These are phyloP conservation scores for Muscicapa striata DNA, from an alignment of 2,797 vertebrate species.

Conservation along the genomic window DNA sequence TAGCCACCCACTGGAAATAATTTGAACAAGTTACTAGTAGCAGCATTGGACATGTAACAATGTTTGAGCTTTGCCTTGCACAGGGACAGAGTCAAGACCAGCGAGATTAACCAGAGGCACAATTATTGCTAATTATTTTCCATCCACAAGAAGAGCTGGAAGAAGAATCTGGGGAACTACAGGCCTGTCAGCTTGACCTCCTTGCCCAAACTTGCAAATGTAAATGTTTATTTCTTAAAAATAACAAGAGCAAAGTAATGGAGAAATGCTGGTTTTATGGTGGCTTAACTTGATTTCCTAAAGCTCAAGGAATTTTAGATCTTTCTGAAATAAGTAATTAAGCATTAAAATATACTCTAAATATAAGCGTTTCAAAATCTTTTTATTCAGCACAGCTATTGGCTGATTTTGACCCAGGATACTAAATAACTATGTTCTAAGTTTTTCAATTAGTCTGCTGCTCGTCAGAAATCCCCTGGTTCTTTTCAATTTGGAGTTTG, in stretches of 20 bases:
- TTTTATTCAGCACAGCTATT: not conserved
- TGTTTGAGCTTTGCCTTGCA: not conserved
- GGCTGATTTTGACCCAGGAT: not conserved
- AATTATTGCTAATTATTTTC: not conserved
- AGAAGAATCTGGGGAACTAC: not conserved
- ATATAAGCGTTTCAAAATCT: not conserved
- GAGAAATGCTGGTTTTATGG: not conserved
- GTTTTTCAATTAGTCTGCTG: not conserved
- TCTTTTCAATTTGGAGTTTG: not conserved
- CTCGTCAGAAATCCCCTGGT: not conserved
- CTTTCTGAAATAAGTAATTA: not conserved
- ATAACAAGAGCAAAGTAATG: not conserved
- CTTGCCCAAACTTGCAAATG: not conserved
- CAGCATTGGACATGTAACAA: not conserved
- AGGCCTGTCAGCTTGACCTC: not conserved
- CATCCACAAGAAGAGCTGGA: not conserved
- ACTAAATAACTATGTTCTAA: not conserved
- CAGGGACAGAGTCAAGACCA: not conserved
- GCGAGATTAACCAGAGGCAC: fast-evolving
- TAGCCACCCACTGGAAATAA: not conserved
- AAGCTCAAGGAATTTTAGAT: not conserved
- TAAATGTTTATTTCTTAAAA: not conserved
- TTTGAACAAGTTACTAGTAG: not conserved
- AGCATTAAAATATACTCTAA: not conserved
- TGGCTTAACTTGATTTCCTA: not conserved